Evolutionary conservation across 2,113 vertebrate genomes (phyloP).

Genomic region (zebrafish (Danio rerio)): GRCz12tu NC_133199.1:2759501-2760000

Average conservation of each 20-base stretch:
- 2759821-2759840: no score
- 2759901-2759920: no score
- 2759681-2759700: constrained; percentile 23
- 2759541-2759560: constrained; percentile 23
- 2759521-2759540: background rate
- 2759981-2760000: no score
- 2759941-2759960: no score
- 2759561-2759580: constrained; percentile 26
- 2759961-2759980: no score
- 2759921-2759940: no score
- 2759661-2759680: constrained; percentile 31
- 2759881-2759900: no score
- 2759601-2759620: background rate
- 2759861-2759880: no score
- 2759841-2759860: no score
- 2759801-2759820: no score
- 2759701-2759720: constrained; percentile 43
- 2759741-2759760: background rate
- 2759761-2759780: constrained; percentile 12
- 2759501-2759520: constrained; percentile 2
- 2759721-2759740: constrained; percentile 30
- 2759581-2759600: background rate
- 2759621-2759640: background rate
- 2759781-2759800: background rate
- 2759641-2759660: constrained; percentile 3